Evolutionary conservation across 2,113 vertebrate genomes (phyloP), one percentile per base, ranked within the genome.

Genomic region (Pygoscelis antarcticus): DNA sequence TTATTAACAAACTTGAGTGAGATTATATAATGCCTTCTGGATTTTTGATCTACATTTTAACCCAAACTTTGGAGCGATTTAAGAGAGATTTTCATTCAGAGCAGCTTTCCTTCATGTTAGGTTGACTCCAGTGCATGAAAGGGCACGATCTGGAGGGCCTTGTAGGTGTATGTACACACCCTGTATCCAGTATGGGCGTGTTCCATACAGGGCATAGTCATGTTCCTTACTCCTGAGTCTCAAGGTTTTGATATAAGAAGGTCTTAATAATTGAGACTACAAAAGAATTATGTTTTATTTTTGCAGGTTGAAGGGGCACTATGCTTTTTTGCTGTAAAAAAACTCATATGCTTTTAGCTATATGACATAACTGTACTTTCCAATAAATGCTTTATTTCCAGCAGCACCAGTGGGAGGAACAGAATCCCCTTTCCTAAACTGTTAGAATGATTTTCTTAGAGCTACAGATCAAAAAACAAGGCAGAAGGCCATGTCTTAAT

Each of bases 301-400:
- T 74, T 94, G 22, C 18, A 68, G 27, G 23, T 7, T 70, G 64
- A 77, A 93, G 40, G 36, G 25, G 5, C 12, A 29, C 20, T 36
- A 19, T 25, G 12, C 1, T 4, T 79, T 68, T 84, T 36, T 82
- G 16, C 64, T 69, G 26, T 52, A 69, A 94, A 92, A 64, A 30
- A 8, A 4, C 7, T 25, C 7, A 14, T 3, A 9, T 52, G 10
- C 16, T 87, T 83, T 81, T 80, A 93, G 49, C 52, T 85, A 32
- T 11, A 51, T 71, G 72, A 85, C 40, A 44, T 71, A 76, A 81
- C 20, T 55, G 40, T 91, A 16, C 70, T 90, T 97, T 97, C 76
- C 62, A 81, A 57, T 47, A 88, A 96, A 78, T 83, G 54, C 32
- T 95, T 95, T 88, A 60, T 58, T 94, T 96, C 69, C 60, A 80